These are phyloP conservation scores for Heliocidaris erythrogramma DNA, from an alignment of 35 echinoderm and acorn worm species.

Conservation along the genomic window DNA sequence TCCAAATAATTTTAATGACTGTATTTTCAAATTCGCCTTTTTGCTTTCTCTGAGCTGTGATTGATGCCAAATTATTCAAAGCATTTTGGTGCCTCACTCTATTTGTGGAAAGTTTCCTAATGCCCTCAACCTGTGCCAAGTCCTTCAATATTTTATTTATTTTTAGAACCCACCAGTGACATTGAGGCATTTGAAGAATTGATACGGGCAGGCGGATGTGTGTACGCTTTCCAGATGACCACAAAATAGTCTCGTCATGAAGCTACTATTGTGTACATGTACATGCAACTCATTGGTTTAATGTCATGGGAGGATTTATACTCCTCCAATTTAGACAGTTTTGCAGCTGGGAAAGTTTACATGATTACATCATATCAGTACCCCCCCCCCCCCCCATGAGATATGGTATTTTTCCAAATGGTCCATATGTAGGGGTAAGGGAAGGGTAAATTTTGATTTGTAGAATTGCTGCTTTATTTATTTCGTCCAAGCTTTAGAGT, in stretches of 20 bases:
- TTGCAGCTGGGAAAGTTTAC: too few relatives aligned
- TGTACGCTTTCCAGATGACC: neutral
- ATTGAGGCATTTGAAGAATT: conserved; percentile 23
- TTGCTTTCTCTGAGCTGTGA: neutral
- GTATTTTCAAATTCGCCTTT: neutral
- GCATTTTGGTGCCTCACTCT: neutral
- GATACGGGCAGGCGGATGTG: neutral
- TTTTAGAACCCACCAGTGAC: conserved; percentile 23
- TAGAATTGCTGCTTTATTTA: too few relatives aligned
- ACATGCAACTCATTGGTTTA: too few relatives aligned
- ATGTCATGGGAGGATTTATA: too few relatives aligned
- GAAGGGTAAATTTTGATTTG: too few relatives aligned
- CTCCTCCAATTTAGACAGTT: too few relatives aligned
- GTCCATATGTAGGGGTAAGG: too few relatives aligned
- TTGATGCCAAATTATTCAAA: conserved; percentile 12
- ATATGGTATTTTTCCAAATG: neutral
- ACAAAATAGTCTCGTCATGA: neutral
- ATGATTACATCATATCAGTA: neutral
- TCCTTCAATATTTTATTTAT: neutral
- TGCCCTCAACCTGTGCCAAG: neutral
- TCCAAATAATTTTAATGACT: neutral
- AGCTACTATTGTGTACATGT: too few relatives aligned
- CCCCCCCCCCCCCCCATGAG: neutral
- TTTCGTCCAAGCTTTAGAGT: too few relatives aligned
- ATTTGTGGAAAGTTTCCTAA: neutral